Conservation (phyloP, 2,888 invertebrate genomes). For the Polyommatus iphigenia region DNA sequence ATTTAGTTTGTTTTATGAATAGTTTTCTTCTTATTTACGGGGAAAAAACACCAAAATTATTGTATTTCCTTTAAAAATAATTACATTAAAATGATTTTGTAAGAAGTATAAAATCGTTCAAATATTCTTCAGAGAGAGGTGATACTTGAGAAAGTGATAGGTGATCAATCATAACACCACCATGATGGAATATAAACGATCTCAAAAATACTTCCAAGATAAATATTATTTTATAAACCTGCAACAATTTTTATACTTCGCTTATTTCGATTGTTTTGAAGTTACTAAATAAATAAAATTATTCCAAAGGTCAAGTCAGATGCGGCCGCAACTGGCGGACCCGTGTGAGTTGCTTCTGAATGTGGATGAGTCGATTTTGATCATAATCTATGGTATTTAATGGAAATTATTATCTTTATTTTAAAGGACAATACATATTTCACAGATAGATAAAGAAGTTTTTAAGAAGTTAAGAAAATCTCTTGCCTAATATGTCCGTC, state of each 20-base stretch:
- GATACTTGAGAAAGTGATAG: background rate
- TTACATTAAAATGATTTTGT: background rate
- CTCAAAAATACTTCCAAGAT: background rate
- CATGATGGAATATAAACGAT: constrained; percentile 6
- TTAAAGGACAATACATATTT: too few relatives aligned
- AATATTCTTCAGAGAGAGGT: background rate
- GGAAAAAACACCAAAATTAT: background rate
- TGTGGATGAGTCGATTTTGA: too few relatives aligned
- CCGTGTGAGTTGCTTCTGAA: too few relatives aligned
- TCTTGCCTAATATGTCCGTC: background rate
- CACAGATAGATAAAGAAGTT: too few relatives aligned
- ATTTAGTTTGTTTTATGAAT: background rate
- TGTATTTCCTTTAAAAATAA: background rate
- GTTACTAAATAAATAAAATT: background rate
- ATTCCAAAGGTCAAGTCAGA: background rate
- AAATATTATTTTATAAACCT: background rate
- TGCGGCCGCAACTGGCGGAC: too few relatives aligned
- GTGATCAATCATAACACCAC: background rate
- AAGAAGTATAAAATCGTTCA: background rate
- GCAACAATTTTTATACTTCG: background rate
- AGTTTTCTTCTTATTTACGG: background rate
- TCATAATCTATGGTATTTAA: too few relatives aligned
- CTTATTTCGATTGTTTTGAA: background rate
- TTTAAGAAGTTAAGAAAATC: background rate
- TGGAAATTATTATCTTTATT: too few relatives aligned